Evolutionary conservation across 2,797 vertebrate species (phyloP).

Genomic region (Tauraco hartlaubi): DNA sequence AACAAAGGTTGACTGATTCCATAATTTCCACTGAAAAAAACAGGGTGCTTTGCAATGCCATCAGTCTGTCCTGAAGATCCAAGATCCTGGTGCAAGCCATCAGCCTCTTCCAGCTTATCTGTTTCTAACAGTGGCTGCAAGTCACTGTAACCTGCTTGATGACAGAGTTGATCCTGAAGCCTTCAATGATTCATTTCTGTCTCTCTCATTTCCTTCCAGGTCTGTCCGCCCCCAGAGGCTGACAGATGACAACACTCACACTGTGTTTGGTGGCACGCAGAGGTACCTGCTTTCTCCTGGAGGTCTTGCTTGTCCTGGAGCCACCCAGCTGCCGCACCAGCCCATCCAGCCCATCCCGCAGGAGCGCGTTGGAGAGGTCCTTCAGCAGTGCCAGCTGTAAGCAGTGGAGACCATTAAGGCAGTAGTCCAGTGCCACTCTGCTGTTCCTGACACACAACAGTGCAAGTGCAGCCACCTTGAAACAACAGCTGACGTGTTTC

Average conservation of each 20-base stretch:
- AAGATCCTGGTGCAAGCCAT: neutral
- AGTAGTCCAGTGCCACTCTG: neutral
- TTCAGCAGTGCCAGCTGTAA: slow-evolving; percentile 88
- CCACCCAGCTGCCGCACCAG: slow-evolving; percentile 77
- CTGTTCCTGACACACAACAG: fast-evolving
- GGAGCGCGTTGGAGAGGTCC: slow-evolving; percentile 84
- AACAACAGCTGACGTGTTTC: fast-evolving
- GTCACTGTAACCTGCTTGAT: neutral
- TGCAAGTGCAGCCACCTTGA: neutral
- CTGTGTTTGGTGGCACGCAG: slow-evolving; percentile 72
- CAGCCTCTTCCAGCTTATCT: neutral
- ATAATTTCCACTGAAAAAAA: neutral
- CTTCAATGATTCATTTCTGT: neutral
- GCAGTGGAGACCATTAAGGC: neutral
- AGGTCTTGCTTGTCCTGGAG: slow-evolving; percentile 65
- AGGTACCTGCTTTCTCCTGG: slow-evolving; percentile 72
- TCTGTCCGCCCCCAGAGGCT: neutral
- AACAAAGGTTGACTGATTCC: neutral
- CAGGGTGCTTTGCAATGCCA: neutral
- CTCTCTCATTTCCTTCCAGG: neutral
- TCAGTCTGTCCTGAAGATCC: neutral
- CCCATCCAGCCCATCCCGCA: slow-evolving; percentile 84
- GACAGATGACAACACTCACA: slow-evolving; percentile 50
- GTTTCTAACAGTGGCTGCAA: neutral
- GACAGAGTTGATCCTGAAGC: neutral